A percentile compares a stretch with the other conserved stretches of the same genome.
phyloP scores from a whole-genome alignment of 2,888 invertebrate species.

The Platycheirus albimanus region DNA sequence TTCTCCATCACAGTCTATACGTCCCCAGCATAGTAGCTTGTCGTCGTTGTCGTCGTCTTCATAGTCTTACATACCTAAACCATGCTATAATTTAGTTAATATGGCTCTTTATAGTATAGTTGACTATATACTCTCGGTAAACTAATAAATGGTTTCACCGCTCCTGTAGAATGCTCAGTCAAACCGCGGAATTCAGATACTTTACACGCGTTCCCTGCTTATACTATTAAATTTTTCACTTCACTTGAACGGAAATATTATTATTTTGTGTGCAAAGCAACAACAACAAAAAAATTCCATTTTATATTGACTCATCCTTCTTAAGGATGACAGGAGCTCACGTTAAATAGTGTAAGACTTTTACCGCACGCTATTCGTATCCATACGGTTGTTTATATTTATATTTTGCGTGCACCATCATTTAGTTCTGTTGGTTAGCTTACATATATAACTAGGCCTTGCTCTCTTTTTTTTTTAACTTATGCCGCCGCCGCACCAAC shows the following conservation, averaged over 20 bases:
- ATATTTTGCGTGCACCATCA: constrained; percentile 46
- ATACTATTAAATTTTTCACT: background rate
- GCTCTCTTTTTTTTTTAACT: constrained; percentile 32
- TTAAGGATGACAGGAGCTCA: constrained; percentile 32
- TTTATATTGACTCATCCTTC: constrained; percentile 38
- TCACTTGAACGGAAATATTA: constrained; percentile 23
- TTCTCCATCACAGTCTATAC: too few relatives aligned
- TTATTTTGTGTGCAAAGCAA: constrained; percentile 2
- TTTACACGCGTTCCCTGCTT: constrained; percentile 42
- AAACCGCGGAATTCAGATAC: constrained; percentile 62
- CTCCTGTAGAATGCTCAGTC: constrained; percentile 68
- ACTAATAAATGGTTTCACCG: constrained; percentile 62
- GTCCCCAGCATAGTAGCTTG: too few relatives aligned
- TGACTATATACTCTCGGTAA: constrained; percentile 18
- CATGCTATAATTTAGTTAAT: constrained; percentile 50
- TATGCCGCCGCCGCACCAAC: constrained; percentile 16
- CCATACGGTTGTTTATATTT: background rate
- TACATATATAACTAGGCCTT: constrained; percentile 28
- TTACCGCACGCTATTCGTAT: constrained; percentile 33
- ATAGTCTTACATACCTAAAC: constrained; percentile 12
- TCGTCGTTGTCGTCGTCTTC: background rate
- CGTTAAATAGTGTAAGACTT: constrained; percentile 34
- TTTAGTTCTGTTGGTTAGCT: background rate
- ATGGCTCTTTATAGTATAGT: constrained; percentile 17
- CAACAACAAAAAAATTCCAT: background rate